These are phyloP conservation scores for Drosophila kohkoa DNA, from an alignment of 1,140 invertebrate genomes.

Conservation along the genomic window DNA sequence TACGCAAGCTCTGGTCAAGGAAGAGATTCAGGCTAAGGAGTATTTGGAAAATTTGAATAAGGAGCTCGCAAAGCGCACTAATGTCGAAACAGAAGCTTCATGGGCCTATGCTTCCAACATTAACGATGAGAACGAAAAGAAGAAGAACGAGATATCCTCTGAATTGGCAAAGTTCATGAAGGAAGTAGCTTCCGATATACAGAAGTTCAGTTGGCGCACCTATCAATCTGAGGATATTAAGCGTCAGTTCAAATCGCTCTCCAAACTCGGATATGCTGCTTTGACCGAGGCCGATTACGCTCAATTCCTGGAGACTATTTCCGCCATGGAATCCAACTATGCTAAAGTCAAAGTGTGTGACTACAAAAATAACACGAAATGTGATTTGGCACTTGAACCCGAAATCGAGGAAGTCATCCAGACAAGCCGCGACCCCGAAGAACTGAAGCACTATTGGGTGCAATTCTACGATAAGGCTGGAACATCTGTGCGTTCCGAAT, in stretches of 20 bases:
- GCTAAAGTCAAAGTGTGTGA: slow-evolving; percentile 92
- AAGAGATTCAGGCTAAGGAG: slow-evolving; percentile 87
- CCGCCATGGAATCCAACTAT: slow-evolving; percentile 92
- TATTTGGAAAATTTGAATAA: slow-evolving; percentile 88
- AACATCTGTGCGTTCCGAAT: slow-evolving; percentile 89
- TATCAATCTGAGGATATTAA: slow-evolving; percentile 87
- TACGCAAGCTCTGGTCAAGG: slow-evolving; percentile 74
- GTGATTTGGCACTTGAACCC: slow-evolving; percentile 91
- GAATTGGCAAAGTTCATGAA: slow-evolving; percentile 82
- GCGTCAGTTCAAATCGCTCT: slow-evolving; percentile 89
- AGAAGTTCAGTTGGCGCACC: slow-evolving; percentile 88
- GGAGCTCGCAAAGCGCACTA: slow-evolving; percentile 86
- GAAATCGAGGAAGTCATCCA: slow-evolving; percentile 90
- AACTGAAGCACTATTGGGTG: slow-evolving; percentile 91
- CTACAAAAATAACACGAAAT: slow-evolving; percentile 88
- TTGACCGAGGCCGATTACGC: slow-evolving; percentile 89
- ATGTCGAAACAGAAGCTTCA: slow-evolving; percentile 86
- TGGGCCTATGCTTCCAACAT: slow-evolving; percentile 92
- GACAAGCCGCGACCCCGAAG: slow-evolving; percentile 89
- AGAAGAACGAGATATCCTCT: slow-evolving; percentile 85
- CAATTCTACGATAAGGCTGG: slow-evolving; percentile 91
- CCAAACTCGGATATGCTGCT: slow-evolving; percentile 89
- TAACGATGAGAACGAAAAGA: slow-evolving; percentile 89
- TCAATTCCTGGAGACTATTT: slow-evolving; percentile 88
- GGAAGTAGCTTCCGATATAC: slow-evolving; percentile 86